Conservation (phyloP, 2,888 invertebrate genomes). For the Caenorhabditis sp. region DNA sequence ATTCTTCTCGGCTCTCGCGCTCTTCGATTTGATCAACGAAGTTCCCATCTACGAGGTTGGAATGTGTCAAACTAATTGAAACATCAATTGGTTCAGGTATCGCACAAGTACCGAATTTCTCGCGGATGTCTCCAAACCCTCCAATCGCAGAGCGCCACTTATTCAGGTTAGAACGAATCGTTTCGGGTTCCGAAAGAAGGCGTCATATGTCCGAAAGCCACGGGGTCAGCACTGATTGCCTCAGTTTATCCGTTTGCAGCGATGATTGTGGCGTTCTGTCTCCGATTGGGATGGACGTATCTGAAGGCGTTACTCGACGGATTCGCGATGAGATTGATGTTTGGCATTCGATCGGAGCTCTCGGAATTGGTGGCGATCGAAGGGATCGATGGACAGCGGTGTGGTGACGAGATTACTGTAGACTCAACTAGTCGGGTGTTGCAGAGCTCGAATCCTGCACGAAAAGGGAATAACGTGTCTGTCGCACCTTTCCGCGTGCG, state of each 20-base stretch:
- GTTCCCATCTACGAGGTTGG: conserved; percentile 85
- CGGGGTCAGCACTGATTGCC: conserved; percentile 42
- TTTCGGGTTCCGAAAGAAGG: not conserved
- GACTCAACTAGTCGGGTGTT: conserved; percentile 5
- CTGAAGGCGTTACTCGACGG: conserved; percentile 91
- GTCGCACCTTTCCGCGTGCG: conserved; percentile 54
- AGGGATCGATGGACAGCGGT: conserved; percentile 72
- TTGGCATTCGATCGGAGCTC: conserved; percentile 89
- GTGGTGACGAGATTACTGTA: too few species aligned
- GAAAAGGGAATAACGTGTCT: conserved; percentile 62
- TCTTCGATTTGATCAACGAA: conserved; percentile 94
- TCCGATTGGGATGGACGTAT: conserved; percentile 91
- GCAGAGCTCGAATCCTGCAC: conserved; percentile 68
- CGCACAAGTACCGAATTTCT: conserved; percentile 88
- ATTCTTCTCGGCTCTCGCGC: conserved; percentile 86
- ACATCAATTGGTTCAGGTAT: too few species aligned
- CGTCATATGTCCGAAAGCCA: too few species aligned
- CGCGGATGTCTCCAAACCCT: conserved; percentile 93
- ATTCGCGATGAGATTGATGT: conserved; percentile 93
- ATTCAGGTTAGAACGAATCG: conserved; percentile 85
- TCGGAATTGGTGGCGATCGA: conserved; percentile 89
- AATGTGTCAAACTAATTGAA: too few species aligned
- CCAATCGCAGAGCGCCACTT: conserved; percentile 94
- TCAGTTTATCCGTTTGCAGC: conserved; percentile 82
- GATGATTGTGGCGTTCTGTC: conserved; percentile 96